Evolutionary conservation across 37 sponge, comb jelly and placozoan genomes (phyloP).

Genomic region (Amphimedon queenslandica): DNA sequence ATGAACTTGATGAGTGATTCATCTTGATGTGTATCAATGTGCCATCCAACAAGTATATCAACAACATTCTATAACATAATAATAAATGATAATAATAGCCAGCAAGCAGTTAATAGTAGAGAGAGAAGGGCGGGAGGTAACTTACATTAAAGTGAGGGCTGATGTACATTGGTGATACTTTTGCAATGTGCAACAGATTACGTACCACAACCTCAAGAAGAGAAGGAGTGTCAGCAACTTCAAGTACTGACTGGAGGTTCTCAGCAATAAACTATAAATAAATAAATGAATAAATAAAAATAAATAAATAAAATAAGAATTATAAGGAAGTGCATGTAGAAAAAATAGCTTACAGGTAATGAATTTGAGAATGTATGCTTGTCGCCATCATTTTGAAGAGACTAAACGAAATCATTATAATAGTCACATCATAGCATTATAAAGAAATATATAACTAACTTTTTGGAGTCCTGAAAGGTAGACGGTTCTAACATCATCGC

Average conservation of each 20-base stretch:
- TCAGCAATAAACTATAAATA: constrained; percentile 34
- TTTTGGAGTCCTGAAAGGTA: constrained; percentile 66
- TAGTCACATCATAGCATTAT: background rate
- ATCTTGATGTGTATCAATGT: constrained; percentile 82
- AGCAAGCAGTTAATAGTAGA: no score
- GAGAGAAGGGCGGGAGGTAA: background rate
- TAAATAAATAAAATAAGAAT: background rate
- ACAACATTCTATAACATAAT: constrained; percentile 46
- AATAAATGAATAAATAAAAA: background rate
- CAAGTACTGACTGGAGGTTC: constrained; percentile 40
- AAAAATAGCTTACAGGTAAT: constrained; percentile 31
- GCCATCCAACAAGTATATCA: constrained; percentile 93
- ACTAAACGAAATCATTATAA: constrained; percentile 4
- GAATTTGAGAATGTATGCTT: constrained; percentile 1
- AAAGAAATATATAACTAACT: constrained; percentile 1
- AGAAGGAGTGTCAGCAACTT: constrained; percentile 53
- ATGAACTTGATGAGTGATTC: constrained; percentile 56
- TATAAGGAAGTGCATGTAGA: background rate
- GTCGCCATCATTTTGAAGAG: constrained; percentile 6
- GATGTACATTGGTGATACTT: constrained; percentile 36
- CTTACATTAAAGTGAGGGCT: constrained; percentile 57
- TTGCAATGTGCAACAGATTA: constrained; percentile 39
- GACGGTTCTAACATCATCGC: constrained; percentile 48
- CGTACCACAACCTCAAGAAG: constrained; percentile 68
- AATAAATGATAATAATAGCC: background rate